Evolutionary conservation across 2,797 vertebrate genomes (phyloP).

Genomic region (Anisognathus igniventris): DNA sequence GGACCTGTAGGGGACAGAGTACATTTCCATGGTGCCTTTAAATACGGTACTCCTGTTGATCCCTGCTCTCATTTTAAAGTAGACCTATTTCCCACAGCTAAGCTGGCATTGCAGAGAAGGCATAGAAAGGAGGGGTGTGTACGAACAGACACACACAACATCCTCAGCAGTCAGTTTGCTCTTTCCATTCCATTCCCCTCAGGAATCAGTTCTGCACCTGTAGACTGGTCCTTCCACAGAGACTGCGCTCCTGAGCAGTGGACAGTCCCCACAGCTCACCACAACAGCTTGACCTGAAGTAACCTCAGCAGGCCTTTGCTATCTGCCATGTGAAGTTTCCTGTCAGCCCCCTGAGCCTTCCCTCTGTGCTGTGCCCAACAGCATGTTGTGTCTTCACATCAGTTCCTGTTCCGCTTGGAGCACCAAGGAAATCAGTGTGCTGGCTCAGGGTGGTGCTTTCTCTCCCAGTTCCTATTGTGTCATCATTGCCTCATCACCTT

Average conservation of each 20-base stretch:
- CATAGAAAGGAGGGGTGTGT: rapidly evolving
- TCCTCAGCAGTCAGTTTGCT: background rate
- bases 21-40: background rate
- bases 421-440: background rate
- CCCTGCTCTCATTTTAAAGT: background rate
- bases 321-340: background rate
- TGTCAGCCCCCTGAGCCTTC: background rate
- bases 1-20: background rate
- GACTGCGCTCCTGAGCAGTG: background rate
- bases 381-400: rapidly evolving
- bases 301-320: background rate
- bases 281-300: background rate
- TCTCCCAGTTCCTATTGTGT: background rate
- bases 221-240: background rate
- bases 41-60: background rate
- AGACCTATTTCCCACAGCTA: background rate
- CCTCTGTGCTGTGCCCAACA: background rate
- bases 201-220: background rate
- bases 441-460: background rate
- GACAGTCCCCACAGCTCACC: too few species aligned
- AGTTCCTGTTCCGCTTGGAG: background rate
- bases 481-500: background rate
- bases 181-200: background rate
- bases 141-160: background rate
- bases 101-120: background rate